A percentile compares a stretch with the other conserved stretches of the same genome.
Evolutionary conservation across 2,888 invertebrate genomes (phyloP).

Genomic region (Caenorhabditis parvicauda): DNA sequence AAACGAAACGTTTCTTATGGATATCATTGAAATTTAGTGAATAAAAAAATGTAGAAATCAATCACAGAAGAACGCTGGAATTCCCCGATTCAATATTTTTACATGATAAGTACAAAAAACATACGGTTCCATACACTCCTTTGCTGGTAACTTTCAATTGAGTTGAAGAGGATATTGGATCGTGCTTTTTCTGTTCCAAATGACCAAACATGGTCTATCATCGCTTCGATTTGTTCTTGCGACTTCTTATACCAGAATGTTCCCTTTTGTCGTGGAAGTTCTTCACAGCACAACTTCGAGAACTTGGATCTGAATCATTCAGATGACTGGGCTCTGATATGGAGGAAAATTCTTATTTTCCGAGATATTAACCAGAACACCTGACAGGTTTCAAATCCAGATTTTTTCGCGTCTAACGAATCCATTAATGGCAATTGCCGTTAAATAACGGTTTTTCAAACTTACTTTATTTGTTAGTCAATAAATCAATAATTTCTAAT

Average conservation of each 20-base stretch:
- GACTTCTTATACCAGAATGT: constrained; percentile 54
- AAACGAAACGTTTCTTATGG: not conserved
- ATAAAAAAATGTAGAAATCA: not conserved
- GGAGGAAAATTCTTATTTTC: too few relatives aligned
- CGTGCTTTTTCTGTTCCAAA: constrained; percentile 86
- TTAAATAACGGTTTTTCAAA: too few relatives aligned
- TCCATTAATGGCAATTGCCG: too few relatives aligned
- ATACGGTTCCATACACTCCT: constrained; percentile 32
- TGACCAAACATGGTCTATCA: constrained; percentile 74
- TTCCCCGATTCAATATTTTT: too few relatives aligned
- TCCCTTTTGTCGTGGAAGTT: constrained; percentile 49
- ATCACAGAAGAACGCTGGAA: not conserved
- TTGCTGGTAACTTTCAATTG: constrained; percentile 71
- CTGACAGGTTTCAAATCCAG: too few relatives aligned
- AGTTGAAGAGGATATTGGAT: constrained; percentile 84
- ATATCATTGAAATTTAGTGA: not conserved
- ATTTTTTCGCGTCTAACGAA: too few relatives aligned
- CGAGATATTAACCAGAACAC: too few relatives aligned
- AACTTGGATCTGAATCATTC: constrained; percentile 14
- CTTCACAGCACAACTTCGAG: constrained; percentile 12
- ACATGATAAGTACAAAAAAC: too few relatives aligned
- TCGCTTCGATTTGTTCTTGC: constrained; percentile 37
- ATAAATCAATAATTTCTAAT: not conserved
- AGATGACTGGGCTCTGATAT: not conserved
- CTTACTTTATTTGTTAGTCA: not conserved